These are phyloP conservation scores for Lamprologus callipterus DNA, from an alignment of 2,113 vertebrate genomes.

Conservation along the genomic window DNA sequence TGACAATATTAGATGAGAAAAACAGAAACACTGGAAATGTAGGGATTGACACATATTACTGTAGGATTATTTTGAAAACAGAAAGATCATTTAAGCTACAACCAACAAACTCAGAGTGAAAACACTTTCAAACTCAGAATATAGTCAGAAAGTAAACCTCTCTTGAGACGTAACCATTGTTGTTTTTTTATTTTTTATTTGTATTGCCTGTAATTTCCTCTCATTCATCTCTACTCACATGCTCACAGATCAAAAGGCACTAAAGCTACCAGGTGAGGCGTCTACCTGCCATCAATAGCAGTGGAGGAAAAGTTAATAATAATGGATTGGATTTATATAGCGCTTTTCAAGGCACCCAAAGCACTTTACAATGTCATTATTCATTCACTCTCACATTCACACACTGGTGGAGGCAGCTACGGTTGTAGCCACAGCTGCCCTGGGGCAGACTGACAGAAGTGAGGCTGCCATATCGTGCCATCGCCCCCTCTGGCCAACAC, in stretches of 20 bases:
- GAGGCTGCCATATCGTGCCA: no score
- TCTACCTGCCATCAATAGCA: neutral
- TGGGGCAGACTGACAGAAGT: no score
- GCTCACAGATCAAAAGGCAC: neutral
- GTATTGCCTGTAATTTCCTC: neutral
- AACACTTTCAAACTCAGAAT: neutral
- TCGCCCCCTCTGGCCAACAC: no score
- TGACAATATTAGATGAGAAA: neutral
- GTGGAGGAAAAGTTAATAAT: neutral
- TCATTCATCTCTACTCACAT: neutral
- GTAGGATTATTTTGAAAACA: neutral
- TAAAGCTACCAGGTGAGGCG: neutral
- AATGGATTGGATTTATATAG: no score
- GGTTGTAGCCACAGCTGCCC: no score
- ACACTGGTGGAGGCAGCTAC: no score
- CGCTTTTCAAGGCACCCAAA: no score
- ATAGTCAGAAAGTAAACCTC: neutral
- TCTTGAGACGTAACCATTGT: neutral
- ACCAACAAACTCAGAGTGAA: neutral
- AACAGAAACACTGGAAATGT: neutral
- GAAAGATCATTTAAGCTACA: neutral
- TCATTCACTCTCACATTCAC: no score
- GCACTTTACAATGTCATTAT: neutral
- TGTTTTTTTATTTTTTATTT: neutral
- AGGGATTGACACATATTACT: neutral